Percentiles rank a stretch among this genome's conserved stretches.
phyloP scores from a whole-genome alignment of 2,113 vertebrate genomes.

The Sminthopsis crassicaudata region DNA sequence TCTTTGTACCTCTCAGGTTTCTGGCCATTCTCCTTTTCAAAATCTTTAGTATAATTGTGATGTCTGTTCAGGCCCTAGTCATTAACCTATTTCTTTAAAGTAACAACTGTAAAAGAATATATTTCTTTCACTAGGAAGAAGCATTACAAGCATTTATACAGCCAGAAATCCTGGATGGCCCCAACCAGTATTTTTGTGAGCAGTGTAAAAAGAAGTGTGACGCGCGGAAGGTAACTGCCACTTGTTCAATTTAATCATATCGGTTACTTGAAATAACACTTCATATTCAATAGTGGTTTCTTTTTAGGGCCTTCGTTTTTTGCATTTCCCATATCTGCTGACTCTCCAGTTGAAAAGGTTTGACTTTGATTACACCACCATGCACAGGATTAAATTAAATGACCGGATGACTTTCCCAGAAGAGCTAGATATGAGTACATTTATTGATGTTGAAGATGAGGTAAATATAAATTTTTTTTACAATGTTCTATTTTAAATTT shows the following conservation, averaged over 20 bases:
- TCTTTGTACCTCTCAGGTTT: slow-evolving; percentile 28
- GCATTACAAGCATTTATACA: slow-evolving; percentile 98
- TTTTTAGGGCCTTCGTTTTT: slow-evolving; percentile 94
- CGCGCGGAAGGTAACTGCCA: slow-evolving; percentile 92
- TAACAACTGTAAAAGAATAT: slow-evolving; percentile 67
- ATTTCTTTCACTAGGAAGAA: slow-evolving; percentile 91
- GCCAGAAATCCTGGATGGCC: slow-evolving; percentile 97
- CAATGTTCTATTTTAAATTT: slow-evolving; percentile 29
- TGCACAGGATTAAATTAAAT: slow-evolving; percentile 99
- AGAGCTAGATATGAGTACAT: slow-evolving; percentile 97
- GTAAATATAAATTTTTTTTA: slow-evolving; percentile 82
- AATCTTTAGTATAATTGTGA: slow-evolving; percentile 39
- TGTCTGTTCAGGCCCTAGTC: slow-evolving; percentile 33
- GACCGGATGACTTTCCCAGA: slow-evolving; percentile 99
- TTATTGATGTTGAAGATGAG: slow-evolving; percentile 99
- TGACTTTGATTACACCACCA: slow-evolving; percentile 99
- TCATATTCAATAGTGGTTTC: slow-evolving; percentile 44
- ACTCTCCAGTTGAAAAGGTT: slow-evolving; percentile 98
- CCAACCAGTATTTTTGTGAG: slow-evolving; percentile 99
- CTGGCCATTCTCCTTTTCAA: slow-evolving; percentile 37
- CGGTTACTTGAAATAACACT: slow-evolving; percentile 29
- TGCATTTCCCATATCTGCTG: slow-evolving; percentile 97
- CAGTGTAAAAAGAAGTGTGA: slow-evolving; percentile 99
- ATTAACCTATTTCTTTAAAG: slow-evolving; percentile 47
- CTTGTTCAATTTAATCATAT: slow-evolving; percentile 24